These are phyloP conservation scores for Streblospio benedicti DNA, from an alignment of 1,140 invertebrate species.

Conservation along the genomic window DNA sequence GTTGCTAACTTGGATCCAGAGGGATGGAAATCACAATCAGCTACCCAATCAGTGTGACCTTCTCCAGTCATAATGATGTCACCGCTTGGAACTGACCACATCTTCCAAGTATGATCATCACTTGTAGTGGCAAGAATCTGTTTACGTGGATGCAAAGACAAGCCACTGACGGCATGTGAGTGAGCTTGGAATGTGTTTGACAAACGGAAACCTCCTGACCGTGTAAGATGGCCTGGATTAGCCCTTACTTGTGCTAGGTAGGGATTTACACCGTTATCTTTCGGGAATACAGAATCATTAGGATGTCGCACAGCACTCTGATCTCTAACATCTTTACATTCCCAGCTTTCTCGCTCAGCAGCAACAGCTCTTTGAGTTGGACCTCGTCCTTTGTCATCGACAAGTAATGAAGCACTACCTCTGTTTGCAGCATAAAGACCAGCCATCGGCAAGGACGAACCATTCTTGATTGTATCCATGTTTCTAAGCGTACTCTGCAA, in stretches of 20 bases:
- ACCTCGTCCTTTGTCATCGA: constrained; percentile 26
- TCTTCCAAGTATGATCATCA: constrained; percentile 48
- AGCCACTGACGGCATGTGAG: constrained; percentile 42
- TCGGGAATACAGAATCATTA: constrained; percentile 45
- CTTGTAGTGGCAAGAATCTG: constrained; percentile 44
- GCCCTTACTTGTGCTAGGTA: constrained; percentile 32
- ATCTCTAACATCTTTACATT: constrained; percentile 23
- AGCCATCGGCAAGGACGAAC: too few species aligned
- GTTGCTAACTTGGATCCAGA: constrained; percentile 38
- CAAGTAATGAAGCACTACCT: constrained; percentile 1
- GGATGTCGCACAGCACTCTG: constrained; percentile 31
- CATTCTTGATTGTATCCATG: too few species aligned
- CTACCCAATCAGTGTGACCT: constrained; percentile 49
- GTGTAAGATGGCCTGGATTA: constrained; percentile 33
- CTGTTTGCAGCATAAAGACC: background rate
- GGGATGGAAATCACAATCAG: constrained; percentile 45
- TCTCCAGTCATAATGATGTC: constrained; percentile 46
- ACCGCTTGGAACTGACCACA: constrained; percentile 44
- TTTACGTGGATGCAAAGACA: constrained; percentile 44
- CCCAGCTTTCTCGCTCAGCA: constrained; percentile 26
- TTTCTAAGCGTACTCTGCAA: constrained; percentile 40
- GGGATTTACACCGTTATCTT: constrained; percentile 43
- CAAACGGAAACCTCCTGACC: constrained; percentile 40
- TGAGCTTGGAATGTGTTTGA: constrained; percentile 42
- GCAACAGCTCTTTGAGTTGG: constrained; percentile 37